Conservation (phyloP, 2,888 invertebrate species). For the Rhagonycha fulva region DNA sequence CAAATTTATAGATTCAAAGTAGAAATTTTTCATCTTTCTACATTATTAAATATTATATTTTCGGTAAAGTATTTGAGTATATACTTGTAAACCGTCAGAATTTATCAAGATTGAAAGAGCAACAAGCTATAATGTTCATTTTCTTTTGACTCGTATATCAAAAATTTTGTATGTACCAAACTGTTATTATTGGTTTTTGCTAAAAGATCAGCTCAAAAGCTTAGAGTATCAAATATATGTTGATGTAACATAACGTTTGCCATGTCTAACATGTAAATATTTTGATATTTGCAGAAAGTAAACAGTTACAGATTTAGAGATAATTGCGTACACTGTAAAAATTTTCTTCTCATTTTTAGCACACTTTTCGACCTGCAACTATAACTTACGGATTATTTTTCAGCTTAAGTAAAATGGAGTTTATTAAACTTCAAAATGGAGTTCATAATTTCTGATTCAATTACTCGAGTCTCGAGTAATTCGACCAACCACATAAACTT, state of each 20-base stretch:
- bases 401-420: not conserved
- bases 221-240: constrained; percentile 9
- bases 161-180: constrained; percentile 8
- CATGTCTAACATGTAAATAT: constrained; percentile 8
- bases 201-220: constrained; percentile 7
- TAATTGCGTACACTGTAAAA: not conserved
- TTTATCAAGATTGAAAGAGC: constrained; percentile 12
- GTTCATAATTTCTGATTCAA: not conserved
- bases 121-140: constrained; percentile 13
- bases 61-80: constrained; percentile 1
- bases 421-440: not conserved
- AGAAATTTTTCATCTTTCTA: not conserved
- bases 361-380: not conserved
- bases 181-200: constrained; percentile 10
- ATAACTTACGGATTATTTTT: not conserved
- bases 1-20: not conserved
- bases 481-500: not conserved
- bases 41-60: constrained; percentile 6
- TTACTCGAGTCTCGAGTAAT: not conserved
- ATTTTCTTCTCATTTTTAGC: not conserved
- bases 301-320: not conserved
- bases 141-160: constrained; percentile 9
- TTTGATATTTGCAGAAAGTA: not conserved
- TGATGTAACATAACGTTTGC: constrained; percentile 8
- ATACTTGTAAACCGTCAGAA: not conserved